phyloP scores from a whole-genome alignment of 53 echinoderm and acorn worm species.

The Antedon mediterranea region DNA sequence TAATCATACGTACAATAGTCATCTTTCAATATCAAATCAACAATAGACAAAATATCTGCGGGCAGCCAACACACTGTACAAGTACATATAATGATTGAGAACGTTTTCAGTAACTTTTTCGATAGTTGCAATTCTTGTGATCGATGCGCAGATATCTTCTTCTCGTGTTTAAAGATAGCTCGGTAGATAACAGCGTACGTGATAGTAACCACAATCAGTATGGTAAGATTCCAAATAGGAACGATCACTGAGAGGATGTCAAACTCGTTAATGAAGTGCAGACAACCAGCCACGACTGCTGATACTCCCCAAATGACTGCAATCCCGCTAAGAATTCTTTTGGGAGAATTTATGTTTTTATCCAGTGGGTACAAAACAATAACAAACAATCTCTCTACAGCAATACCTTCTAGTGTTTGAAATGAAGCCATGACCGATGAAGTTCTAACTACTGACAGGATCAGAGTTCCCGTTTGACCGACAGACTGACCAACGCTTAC shows the following conservation, averaged over 20 bases:
- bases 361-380: background rate
- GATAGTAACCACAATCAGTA: background rate
- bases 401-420: background rate
- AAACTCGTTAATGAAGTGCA: background rate
- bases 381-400: background rate
- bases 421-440: background rate
- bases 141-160: background rate
- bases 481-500: background rate
- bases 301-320: background rate
- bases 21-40: background rate
- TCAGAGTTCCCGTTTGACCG: background rate
- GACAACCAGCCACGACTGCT: background rate
- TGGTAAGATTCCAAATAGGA: background rate
- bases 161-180: background rate
- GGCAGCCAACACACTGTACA: background rate
- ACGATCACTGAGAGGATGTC: background rate
- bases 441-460: background rate
- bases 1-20: background rate
- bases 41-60: background rate
- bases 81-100: background rate
- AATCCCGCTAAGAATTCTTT: background rate
- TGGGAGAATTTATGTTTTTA: background rate
- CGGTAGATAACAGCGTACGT: background rate
- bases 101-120: background rate
- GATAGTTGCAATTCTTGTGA: background rate